Evolutionary conservation across 2,888 invertebrate species (phyloP).

Genomic region (Scaptomyza parva): DNA sequence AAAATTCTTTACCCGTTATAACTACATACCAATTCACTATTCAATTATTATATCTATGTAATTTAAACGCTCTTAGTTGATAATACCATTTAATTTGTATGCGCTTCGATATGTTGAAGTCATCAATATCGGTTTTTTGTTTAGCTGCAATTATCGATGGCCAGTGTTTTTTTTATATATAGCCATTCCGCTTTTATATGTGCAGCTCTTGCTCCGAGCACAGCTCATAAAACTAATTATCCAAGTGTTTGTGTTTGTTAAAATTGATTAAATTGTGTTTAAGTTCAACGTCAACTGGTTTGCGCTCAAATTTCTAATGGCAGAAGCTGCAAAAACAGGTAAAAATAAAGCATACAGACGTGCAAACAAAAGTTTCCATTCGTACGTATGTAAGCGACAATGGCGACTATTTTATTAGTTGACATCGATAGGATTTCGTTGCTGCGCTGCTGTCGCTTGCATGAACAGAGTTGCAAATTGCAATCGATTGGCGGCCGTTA

Average conservation of each 20-base stretch:
- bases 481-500: conserved; percentile 35
- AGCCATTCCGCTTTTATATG: conserved; percentile 35
- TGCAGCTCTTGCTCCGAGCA: conserved; percentile 26
- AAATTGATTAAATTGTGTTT: conserved; percentile 31
- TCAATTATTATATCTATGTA: background rate
- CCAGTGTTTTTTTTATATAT: conserved; percentile 26
- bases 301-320: conserved; percentile 59
- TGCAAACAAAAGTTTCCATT: conserved; percentile 54
- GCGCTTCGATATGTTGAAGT: conserved; percentile 6
- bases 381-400: conserved; percentile 63
- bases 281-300: conserved; percentile 38
- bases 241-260: conserved; percentile 10
- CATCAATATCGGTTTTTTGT: conserved; percentile 26
- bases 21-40: background rate
- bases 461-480: conserved; percentile 42
- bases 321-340: conserved; percentile 77
- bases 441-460: conserved; percentile 22
- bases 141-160: conserved; percentile 31
- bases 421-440: conserved; percentile 48
- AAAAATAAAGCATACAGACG: conserved; percentile 41
- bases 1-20: too few species aligned
- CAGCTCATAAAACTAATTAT: conserved; percentile 27
- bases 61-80: conserved; percentile 5
- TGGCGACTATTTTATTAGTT: conserved; percentile 76
- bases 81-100: conserved; percentile 11